These are phyloP conservation scores for Lutraria rhynchaena DNA, from an alignment of 1,140 invertebrate species.

Conservation along the genomic window DNA sequence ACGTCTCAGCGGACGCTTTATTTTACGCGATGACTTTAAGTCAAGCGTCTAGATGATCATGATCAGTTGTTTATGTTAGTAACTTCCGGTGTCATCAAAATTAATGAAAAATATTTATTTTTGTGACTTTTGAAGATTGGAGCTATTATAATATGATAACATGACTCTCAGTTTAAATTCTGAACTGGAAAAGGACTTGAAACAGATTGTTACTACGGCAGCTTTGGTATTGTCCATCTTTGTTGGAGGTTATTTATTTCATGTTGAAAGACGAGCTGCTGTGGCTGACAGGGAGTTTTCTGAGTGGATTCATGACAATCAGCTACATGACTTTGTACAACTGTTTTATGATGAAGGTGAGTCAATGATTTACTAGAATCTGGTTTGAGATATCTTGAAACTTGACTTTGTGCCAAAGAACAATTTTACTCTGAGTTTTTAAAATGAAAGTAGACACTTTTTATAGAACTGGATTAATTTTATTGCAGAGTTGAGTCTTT, in stretches of 20 bases:
- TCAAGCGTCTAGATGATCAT: neutral
- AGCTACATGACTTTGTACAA: slow-evolving; percentile 3
- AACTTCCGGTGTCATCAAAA: slow-evolving; percentile 27
- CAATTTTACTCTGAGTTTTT: too few relatives aligned
- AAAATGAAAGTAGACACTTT: too few relatives aligned
- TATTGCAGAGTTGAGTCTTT: too few relatives aligned
- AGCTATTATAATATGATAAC: neutral
- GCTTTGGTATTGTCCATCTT: slow-evolving; percentile 31
- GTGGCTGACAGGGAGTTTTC: slow-evolving; percentile 44
- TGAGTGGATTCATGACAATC: slow-evolving; percentile 41
- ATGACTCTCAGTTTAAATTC: neutral
- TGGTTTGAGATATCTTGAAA: too few relatives aligned
- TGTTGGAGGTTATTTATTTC: slow-evolving; percentile 34
- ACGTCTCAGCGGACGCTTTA: neutral
- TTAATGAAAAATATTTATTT: neutral
- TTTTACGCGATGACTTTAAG: neutral
- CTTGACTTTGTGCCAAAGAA: too few relatives aligned
- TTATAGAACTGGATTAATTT: too few relatives aligned
- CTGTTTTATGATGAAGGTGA: slow-evolving; percentile 40
- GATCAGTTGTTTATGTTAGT: slow-evolving; percentile 42
- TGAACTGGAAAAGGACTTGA: neutral
- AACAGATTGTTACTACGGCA: slow-evolving; percentile 16
- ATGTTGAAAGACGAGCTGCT: slow-evolving; percentile 42
- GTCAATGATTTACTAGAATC: neutral
- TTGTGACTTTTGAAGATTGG: neutral